Evolutionary conservation across 2,113 vertebrate genomes (phyloP), one percentile per base, ranked within the genome.

Genomic region (Oreochromis niloticus): DNA sequence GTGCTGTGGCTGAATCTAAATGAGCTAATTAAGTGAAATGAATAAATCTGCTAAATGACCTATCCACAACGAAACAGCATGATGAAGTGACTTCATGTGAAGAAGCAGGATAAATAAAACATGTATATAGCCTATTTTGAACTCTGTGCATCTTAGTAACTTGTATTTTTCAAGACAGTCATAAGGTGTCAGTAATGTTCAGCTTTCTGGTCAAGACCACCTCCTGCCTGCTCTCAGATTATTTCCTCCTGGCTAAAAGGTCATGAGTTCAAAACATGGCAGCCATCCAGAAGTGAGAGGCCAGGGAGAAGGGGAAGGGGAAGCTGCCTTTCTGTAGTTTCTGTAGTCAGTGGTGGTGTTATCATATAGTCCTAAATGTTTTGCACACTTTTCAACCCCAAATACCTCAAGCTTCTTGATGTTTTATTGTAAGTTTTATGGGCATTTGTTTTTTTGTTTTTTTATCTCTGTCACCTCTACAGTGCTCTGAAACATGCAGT

Each of bases 241-340:
- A 91, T 85, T 83, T 85, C 80, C 85, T 89, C 36, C 61, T 82
- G 85, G 91, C 82, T 82, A 83, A 83, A 57, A 90, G 93, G 93
- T 90, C 92, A 88, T 89, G 88, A 92, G 83, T 59, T 52, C 83
- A 87, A 87, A 89, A 88, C 55, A 89, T 93, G 93, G 91, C 91
- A 81, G 82, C 22, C 80, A 61, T 93, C 89, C 88, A 92, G 80
- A 9, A 39, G 54, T 66, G 80, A 90, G 85, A 90, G 41, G 54
- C 55, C 81, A 78, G 61, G 59, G 3, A 73, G 17, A 80, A 68
- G 80, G 71, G 48, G 86, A 89, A 84, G 79, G 34, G 85, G 81
- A 81, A 22, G 82, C 54, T 71, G 75, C 75, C 83, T 83, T 55
- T 80, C 80, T 78, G 11, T 87, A 68, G 68, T 88, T 80, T 48